phyloP scores from a whole-genome alignment of 1,140 invertebrate species.

The Homarus americanus region DNA sequence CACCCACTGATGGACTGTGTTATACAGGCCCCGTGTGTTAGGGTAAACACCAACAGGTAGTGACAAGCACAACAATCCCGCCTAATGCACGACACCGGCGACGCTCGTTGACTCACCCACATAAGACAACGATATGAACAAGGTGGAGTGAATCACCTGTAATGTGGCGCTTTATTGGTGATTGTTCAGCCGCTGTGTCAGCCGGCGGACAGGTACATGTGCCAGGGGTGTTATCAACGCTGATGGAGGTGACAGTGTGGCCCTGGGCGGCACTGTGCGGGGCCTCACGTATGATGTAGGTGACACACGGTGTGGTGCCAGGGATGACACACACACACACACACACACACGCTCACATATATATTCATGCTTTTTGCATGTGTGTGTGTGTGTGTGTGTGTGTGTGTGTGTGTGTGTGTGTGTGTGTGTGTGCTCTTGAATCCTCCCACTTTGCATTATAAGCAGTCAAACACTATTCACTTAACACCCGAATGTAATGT shows the following conservation, averaged over 20 bases:
- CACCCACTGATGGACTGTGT: background rate
- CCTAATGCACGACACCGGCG: background rate
- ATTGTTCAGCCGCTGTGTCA: background rate
- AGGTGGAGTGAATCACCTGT: background rate
- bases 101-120: background rate
- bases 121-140: background rate
- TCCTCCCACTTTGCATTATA: too few relatives aligned
- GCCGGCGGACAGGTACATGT: background rate
- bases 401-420: background rate
- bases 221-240: background rate
- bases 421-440: too few relatives aligned
- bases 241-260: background rate
- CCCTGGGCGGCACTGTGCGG: background rate
- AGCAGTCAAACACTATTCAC: too few relatives aligned
- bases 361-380: background rate
- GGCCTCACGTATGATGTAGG: too few relatives aligned
- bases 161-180: background rate
- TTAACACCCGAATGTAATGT: too few relatives aligned
- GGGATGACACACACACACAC: too few relatives aligned
- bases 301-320: too few relatives aligned
- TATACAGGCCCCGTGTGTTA: background rate
- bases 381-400: background rate
- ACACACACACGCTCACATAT: background rate
- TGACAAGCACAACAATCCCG: background rate
- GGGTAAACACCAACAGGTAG: background rate